Conservation (phyloP, 2,113 vertebrate genomes). For the Myxocyprinus asiaticus region DNA sequence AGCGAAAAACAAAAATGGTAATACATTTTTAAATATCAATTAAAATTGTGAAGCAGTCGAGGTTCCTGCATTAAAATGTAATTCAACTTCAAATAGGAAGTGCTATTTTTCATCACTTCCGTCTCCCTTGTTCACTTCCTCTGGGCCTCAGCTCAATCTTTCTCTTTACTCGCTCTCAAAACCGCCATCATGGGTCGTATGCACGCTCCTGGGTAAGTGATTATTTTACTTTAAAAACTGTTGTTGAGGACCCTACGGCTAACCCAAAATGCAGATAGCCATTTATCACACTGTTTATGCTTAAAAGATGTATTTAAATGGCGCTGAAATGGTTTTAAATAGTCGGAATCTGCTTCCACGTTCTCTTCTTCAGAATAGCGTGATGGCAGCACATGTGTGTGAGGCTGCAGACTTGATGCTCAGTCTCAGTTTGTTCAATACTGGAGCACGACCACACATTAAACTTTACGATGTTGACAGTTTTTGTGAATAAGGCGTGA, state of each 20-base stretch:
- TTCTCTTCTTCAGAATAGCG: not conserved
- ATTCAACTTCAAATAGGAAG: not conserved
- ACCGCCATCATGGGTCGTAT: constrained; percentile 99
- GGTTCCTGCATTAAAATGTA: too few relatives aligned
- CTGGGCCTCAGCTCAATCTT: not conserved
- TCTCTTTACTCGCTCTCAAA: constrained; percentile 63
- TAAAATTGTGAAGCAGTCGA: too few relatives aligned
- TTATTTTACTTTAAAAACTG: constrained; percentile 7
- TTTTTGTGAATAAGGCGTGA: too few relatives aligned
- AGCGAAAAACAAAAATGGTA: too few relatives aligned
- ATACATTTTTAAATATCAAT: too few relatives aligned
- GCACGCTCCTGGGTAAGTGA: constrained; percentile 94
- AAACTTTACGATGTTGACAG: too few relatives aligned
- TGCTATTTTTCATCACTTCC: constrained; percentile 63
- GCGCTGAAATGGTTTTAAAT: not conserved
- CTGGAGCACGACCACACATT: too few relatives aligned
- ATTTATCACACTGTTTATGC: not conserved
- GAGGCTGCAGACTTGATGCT: too few relatives aligned
- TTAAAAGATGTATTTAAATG: too few relatives aligned
- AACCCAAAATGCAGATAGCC: not conserved
- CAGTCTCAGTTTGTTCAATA: too few relatives aligned
- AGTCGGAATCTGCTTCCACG: not conserved
- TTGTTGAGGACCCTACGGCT: not conserved
- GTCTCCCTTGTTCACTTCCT: constrained; percentile 36
- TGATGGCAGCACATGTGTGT: constrained; percentile 33